phyloP scores from a whole-genome alignment of 1,140 invertebrate species.

The Asbolus verrucosus region DNA sequence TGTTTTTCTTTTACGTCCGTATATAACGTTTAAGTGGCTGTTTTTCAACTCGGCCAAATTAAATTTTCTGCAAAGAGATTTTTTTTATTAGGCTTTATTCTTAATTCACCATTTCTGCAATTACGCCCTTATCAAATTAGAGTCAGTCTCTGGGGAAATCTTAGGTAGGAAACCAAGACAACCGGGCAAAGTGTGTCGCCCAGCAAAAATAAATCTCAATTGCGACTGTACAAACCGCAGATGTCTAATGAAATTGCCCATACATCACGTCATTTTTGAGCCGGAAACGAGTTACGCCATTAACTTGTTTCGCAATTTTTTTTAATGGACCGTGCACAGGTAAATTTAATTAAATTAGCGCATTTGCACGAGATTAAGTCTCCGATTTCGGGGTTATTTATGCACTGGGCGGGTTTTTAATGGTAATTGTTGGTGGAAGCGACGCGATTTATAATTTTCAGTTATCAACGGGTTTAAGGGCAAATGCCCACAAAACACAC shows the following conservation, averaged over 20 bases:
- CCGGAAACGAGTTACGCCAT: slow-evolving; percentile 1
- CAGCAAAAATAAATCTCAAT: slow-evolving; percentile 45
- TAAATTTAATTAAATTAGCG: slow-evolving; percentile 37
- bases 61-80: slow-evolving; percentile 41
- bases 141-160: slow-evolving; percentile 40
- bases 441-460: no score
- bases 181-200: slow-evolving; percentile 32
- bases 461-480: no score
- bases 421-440: slow-evolving; percentile 27
- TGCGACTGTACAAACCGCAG: slow-evolving; percentile 29
- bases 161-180: slow-evolving; percentile 38
- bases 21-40: no score
- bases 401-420: slow-evolving; percentile 8
- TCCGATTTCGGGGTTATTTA: slow-evolving; percentile 19
- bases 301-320: slow-evolving; percentile 24
- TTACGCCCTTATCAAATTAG: slow-evolving; percentile 46
- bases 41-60: slow-evolving; percentile 19
- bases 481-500: no score
- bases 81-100: slow-evolving; percentile 43
- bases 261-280: slow-evolving; percentile 33
- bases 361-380: slow-evolving; percentile 23
- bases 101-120: slow-evolving; percentile 46
- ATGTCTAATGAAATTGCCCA: slow-evolving; percentile 37
- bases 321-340: slow-evolving; percentile 25
- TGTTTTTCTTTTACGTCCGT: not conserved